Evolutionary conservation across 2,113 vertebrate species (phyloP).

Genomic region (Raja brachyura): DNA sequence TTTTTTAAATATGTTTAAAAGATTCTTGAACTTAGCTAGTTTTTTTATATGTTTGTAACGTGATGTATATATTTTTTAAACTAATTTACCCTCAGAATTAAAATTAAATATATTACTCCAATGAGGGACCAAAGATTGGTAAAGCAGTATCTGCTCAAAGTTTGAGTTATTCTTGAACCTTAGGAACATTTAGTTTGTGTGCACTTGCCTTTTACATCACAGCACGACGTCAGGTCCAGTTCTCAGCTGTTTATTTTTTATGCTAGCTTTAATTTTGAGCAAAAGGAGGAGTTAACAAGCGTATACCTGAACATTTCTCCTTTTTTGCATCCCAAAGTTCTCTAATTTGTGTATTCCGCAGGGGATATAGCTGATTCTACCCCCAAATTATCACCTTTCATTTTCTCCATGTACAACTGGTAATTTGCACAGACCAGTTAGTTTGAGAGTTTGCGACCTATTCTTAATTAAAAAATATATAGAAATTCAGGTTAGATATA

Average conservation of each 20-base stretch:
- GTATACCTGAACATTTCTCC: not conserved
- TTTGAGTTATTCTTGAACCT: constrained; percentile 5
- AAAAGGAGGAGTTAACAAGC: not conserved
- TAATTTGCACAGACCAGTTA: not conserved
- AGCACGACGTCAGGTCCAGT: not conserved
- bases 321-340: not conserved
- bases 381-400: not conserved
- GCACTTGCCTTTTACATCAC: not conserved
- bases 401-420: not conserved
- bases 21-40: constrained; percentile 23
- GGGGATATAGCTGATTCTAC: not conserved
- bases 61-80: constrained; percentile 27
- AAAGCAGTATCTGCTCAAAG: constrained; percentile 33
- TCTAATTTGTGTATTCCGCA: too few species aligned
- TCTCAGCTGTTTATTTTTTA: not conserved
- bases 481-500: not conserved
- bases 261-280: not conserved
- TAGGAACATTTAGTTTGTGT: not conserved
- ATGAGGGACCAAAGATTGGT: constrained; percentile 25
- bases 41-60: constrained; percentile 34
- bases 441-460: not conserved
- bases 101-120: constrained; percentile 33
- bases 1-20: constrained; percentile 30
- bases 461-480: not conserved
- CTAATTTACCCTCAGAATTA: constrained; percentile 26